phyloP scores from a whole-genome alignment of 2,797 vertebrate genomes.

The Oreochromis mossambicus region DNA sequence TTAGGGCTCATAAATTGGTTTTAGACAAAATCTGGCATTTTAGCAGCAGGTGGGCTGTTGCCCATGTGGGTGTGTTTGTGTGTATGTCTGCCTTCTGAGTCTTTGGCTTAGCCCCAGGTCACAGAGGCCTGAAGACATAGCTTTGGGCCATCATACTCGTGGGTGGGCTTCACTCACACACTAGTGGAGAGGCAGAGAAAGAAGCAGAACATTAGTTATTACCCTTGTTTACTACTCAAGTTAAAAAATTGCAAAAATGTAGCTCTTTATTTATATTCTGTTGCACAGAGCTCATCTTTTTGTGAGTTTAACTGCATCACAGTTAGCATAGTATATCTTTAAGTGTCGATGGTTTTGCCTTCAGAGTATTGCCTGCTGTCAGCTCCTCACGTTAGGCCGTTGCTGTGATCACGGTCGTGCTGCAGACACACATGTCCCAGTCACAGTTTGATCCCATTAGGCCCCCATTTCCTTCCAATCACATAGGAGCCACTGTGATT shows the following conservation, averaged over 20 bases:
- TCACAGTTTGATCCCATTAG: constrained; percentile 76
- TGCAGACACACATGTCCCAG: constrained; percentile 44
- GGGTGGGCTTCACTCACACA: constrained; percentile 62
- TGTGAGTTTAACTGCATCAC: constrained; percentile 10
- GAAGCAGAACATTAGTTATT: background rate
- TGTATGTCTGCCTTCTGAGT: constrained; percentile 17
- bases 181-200: background rate
- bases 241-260: constrained; percentile 44
- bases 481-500: constrained; percentile 58
- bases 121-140: constrained; percentile 34
- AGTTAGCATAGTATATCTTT: constrained; percentile 15
- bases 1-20: background rate
- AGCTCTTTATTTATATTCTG: constrained; percentile 13
- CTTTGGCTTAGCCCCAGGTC: constrained; percentile 39
- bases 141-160: constrained; percentile 39
- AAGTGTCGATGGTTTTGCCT: constrained; percentile 26
- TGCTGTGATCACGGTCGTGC: constrained; percentile 31
- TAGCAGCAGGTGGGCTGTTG: constrained; percentile 2
- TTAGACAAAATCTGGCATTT: background rate
- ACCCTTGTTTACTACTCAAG: constrained; percentile 21
- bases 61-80: constrained; percentile 4
- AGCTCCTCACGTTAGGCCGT: constrained; percentile 4
- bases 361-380: constrained; percentile 52
- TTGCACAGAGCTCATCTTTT: background rate
- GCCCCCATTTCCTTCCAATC: constrained; percentile 71